Percentiles rank a stretch among this genome's conserved stretches.
phyloP scores from a whole-genome alignment of 2,113 vertebrate species.

The Clarias gariepinus region DNA sequence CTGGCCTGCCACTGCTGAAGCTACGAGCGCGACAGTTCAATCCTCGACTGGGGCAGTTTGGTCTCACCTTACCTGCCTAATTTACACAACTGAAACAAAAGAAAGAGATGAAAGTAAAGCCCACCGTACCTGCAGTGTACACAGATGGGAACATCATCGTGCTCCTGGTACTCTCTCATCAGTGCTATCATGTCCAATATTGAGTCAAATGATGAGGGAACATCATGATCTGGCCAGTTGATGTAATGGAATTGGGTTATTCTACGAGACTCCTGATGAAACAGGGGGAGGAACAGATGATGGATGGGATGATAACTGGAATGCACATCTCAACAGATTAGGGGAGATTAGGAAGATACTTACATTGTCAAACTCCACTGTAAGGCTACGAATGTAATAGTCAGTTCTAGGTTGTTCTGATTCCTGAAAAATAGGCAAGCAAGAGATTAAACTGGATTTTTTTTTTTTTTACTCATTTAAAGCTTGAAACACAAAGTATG shows the following conservation, averaged over 20 bases:
- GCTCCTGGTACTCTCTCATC: constrained; percentile 94
- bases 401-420: constrained; percentile 89
- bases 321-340: neutral
- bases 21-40: neutral
- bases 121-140: constrained; percentile 86
- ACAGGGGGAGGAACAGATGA: neutral
- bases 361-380: constrained; percentile 90
- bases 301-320: neutral
- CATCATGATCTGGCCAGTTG: constrained; percentile 98
- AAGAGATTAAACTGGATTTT: neutral
- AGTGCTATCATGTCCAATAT: constrained; percentile 97
- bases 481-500: neutral
- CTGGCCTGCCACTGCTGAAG: neutral
- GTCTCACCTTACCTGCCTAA: neutral
- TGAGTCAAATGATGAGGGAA: constrained; percentile 96
- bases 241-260: constrained; percentile 97
- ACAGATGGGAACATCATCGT: constrained; percentile 94
- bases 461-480: neutral
- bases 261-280: constrained; percentile 83
- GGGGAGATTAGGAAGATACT: constrained; percentile 59
- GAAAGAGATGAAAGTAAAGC: neutral
- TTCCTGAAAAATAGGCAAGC: constrained; percentile 75
- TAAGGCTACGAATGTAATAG: constrained; percentile 89
- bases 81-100: neutral
- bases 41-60: neutral